Evolutionary conservation across 2,113 vertebrate genomes (phyloP).

Genomic region (Callopanchax toddi): DNA sequence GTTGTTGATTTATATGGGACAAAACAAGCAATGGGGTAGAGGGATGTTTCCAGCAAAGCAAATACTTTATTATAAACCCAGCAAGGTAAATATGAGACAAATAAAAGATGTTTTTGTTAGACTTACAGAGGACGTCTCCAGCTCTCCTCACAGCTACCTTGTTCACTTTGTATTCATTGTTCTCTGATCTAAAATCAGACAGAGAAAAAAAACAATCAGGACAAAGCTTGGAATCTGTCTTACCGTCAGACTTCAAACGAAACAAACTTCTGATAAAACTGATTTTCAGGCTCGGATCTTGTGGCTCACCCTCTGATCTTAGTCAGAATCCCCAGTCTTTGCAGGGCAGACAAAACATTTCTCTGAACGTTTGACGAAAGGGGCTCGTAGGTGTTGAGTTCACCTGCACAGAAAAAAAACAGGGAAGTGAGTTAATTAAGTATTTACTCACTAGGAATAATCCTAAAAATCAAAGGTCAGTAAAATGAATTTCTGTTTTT

Average conservation of each 20-base stretch:
- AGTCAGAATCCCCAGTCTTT: constrained; percentile 78
- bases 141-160: constrained; percentile 65
- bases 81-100: background rate
- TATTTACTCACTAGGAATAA: background rate
- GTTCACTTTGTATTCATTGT: constrained; percentile 68
- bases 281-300: constrained; percentile 19
- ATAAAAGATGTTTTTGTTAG: background rate
- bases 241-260: constrained; percentile 10
- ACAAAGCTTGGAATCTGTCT: background rate
- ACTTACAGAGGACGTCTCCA: constrained; percentile 72
- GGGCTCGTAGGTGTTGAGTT: constrained; percentile 83
- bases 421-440: fast-evolving
- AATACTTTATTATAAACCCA: background rate
- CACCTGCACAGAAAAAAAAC: constrained; percentile 70
- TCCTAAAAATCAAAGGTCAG: background rate
- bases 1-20: background rate
- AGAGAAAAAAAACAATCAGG: background rate
- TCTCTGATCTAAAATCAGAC: constrained; percentile 61
- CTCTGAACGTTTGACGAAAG: constrained; percentile 92
- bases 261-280: constrained; percentile 55
- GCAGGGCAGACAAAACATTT: constrained; percentile 85
- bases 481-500: constrained; percentile 23
- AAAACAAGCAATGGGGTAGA: background rate
- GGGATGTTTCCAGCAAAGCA: background rate
- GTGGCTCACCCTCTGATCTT: constrained; percentile 84